Evolutionary conservation across 2,888 invertebrate genomes (phyloP), one percentile per base, ranked within the genome.

Genomic region (Caenorhabditis sp.): DNA sequence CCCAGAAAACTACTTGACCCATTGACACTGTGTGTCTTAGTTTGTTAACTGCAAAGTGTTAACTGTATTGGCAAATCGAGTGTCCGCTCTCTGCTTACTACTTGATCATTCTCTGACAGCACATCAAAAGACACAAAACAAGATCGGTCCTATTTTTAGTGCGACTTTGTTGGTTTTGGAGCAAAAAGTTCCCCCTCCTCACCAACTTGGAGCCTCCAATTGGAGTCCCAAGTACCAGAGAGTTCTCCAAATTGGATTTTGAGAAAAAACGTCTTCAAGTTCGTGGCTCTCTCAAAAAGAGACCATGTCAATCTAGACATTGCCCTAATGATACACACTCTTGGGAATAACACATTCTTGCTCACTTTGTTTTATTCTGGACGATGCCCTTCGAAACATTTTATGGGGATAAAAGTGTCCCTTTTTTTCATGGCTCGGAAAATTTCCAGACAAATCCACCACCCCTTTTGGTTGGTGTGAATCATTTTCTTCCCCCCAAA

Each of bases 271-370:
- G 24, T 24, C 24, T 44, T 26, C 41, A 24, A 19, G 44, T 63
- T 63, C 41, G 41, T 59, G 35, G 12, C 38, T 47, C 22, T 41
- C 12, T 3, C 24, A 26, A 63, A 41, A 47, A 59, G n/a, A 26
- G n/a, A n/a, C n/a, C 70, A 41, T 73, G 7, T 16, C 41, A 26
- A 31, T 63, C 68, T 44, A 63, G 61, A 63, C 61, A 63, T 8
- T 51, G 68, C 54, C 75, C 51, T 66, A 64, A 64, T 64, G 74
- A 74, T 63, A 56, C 41, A n/a, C n/a, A 26, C 74, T 35, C 63
- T 63, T 24, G 74, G 64, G 74, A 63, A 16, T 31, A 49, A 49
- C n/a, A 19, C 49, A 49, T 49, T 49, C 49, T 14, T 47, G 16
- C 19, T 54, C 54, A 54, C 14, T 44, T 63, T 61, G 22, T 63